Evolutionary conservation across 2,797 vertebrate species (phyloP).

Genomic region (Melanotaenia pygmaea): DNA sequence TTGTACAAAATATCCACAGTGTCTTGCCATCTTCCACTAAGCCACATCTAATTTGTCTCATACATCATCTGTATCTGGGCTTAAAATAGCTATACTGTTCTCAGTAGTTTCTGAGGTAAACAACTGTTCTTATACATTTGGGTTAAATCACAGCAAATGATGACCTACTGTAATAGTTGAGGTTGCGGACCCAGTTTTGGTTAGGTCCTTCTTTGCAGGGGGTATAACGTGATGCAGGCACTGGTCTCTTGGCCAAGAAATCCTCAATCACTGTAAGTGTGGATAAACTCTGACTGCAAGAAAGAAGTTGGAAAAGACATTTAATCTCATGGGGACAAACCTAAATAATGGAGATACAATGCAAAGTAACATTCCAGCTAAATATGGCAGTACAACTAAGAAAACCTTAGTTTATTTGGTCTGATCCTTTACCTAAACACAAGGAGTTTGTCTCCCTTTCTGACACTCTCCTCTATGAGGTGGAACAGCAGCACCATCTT

Average conservation of each 20-base stretch:
- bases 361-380: neutral
- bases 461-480: constrained; percentile 94
- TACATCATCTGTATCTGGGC: neutral
- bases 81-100: neutral
- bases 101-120: neutral
- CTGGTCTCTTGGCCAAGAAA: constrained; percentile 89
- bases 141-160: neutral
- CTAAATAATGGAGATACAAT: neutral
- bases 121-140: neutral
- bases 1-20: neutral
- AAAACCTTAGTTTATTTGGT: neutral
- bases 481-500: constrained; percentile 98
- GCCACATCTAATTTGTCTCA: neutral
- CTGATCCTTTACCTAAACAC: constrained; percentile 90
- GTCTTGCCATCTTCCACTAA: constrained; percentile 1
- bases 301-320: neutral
- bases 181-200: constrained; percentile 90
- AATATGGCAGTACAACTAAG: neutral
- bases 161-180: constrained; percentile 94
- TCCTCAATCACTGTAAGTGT: constrained; percentile 96
- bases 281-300: constrained; percentile 93
- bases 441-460: constrained; percentile 93
- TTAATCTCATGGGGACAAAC: neutral
- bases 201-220: constrained; percentile 67
- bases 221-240: constrained; percentile 81